phyloP scores from a whole-genome alignment of 2,797 vertebrate species.

The Sebastes hubbsi region DNA sequence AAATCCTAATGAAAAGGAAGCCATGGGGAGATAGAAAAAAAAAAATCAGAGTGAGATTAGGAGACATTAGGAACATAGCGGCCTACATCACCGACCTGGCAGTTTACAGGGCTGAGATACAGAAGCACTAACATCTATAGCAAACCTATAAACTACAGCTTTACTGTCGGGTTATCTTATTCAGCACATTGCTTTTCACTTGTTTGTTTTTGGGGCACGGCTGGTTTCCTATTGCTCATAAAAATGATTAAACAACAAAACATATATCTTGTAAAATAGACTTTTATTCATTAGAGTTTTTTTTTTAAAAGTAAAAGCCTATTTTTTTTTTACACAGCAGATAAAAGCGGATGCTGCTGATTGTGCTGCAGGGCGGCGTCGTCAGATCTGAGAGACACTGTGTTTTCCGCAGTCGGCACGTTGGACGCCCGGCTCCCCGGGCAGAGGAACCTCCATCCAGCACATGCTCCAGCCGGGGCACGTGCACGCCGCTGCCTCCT shows the following conservation, averaged over 20 bases:
- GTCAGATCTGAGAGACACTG: slow-evolving; percentile 17
- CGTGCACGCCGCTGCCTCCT: slow-evolving; percentile 31
- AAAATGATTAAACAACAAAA: not conserved
- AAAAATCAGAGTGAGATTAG: slow-evolving; percentile 34
- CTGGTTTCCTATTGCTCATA: not conserved
- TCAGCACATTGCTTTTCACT: not conserved
- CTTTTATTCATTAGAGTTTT: not conserved
- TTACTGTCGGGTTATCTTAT: not conserved
- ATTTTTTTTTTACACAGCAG: not conserved
- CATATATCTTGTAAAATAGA: not conserved
- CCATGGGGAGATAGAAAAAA: slow-evolving; percentile 26
- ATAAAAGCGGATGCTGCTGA: slow-evolving; percentile 16
- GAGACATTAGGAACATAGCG: slow-evolving; percentile 34
- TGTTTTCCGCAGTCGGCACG: slow-evolving; percentile 39
- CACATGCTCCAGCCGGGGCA: slow-evolving; percentile 38
- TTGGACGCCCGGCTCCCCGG: slow-evolving; percentile 5
- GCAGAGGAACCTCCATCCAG: slow-evolving; percentile 18
- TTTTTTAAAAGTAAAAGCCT: not conserved
- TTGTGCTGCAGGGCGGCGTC: not conserved
- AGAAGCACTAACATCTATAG: not conserved
- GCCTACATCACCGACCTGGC: slow-evolving; percentile 38
- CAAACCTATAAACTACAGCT: not conserved
- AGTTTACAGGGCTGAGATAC: slow-evolving; percentile 7
- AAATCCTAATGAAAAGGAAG: slow-evolving; percentile 66
- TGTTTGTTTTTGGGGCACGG: not conserved